Evolutionary conservation across 2,888 invertebrate genomes (phyloP).

Genomic region (Megamerina dolium): DNA sequence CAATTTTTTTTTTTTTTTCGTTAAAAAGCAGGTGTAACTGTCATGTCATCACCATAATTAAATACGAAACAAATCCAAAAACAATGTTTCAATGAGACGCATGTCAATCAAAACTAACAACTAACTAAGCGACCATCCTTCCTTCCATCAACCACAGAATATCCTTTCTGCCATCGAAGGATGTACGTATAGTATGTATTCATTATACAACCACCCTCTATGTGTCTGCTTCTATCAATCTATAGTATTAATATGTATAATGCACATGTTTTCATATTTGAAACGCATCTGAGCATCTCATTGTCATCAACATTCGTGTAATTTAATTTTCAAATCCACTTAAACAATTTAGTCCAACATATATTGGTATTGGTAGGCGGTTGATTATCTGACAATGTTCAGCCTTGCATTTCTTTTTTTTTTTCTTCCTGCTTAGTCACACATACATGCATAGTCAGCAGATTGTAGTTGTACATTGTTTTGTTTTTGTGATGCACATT

Average conservation of each 20-base stretch:
- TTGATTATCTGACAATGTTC: too few species aligned
- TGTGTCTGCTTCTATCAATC: too few species aligned
- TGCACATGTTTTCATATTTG: too few species aligned
- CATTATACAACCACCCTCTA: too few species aligned
- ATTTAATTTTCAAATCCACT: neutral
- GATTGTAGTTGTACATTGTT: neutral
- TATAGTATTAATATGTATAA: too few species aligned
- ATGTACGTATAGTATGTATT: neutral
- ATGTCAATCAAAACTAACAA: conserved; percentile 21
- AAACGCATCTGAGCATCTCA: neutral
- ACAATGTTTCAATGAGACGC: conserved; percentile 17
- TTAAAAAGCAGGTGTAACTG: conserved; percentile 1
- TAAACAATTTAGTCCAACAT: neutral
- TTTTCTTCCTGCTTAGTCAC: too few species aligned
- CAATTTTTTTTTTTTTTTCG: too few species aligned
- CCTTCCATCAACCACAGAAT: neutral
- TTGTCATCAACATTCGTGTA: neutral
- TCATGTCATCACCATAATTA: conserved; percentile 22
- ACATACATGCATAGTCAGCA: too few species aligned
- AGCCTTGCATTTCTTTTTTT: too few species aligned
- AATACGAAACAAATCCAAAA: conserved; percentile 21
- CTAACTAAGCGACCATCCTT: neutral
- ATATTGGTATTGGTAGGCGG: too few species aligned
- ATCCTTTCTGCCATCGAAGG: too few species aligned
- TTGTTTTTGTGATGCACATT: neutral